Evolutionary conservation across 2,888 invertebrate species (phyloP), one percentile per base, ranked within the genome.

Genomic region (Polydrusus tereticollis): DNA sequence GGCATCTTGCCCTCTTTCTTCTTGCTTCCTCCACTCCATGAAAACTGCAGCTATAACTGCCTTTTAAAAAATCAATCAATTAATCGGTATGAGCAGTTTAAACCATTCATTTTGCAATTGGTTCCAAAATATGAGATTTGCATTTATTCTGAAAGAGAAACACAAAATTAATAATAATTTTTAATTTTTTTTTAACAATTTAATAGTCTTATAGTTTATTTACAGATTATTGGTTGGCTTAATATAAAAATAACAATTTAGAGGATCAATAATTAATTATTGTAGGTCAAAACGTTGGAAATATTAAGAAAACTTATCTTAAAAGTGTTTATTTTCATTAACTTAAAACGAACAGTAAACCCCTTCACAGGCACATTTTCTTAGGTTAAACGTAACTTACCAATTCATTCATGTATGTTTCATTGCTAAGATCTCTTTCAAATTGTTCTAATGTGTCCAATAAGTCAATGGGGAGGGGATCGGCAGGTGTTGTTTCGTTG

Each of bases 51-150:
- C 43, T 59, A 41, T 10, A 66, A 66, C 41, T 66, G 16, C 18
- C 66, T 55, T n/a, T 55, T 66, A 38, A 65, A 65, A 65, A 65
- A 57, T n/a, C 20, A 16, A 33, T 65, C 66, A 47, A 65, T 57
- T 57, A 66, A 43, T 18, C 23, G 20, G 63, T 69, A 69, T 2
- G 45, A 69, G 26, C 62, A 63, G 36, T 69, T 69, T 36, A 69
- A 18, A 18, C 69, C 69, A 50, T 47, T 68, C 29, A 62, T 63
- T 60, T 69, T 63, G 26, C 59, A 64, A 10, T 26, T 43, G 14
- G 60, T 68, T 43, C 68, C 68, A 68, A 64, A 45, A 68, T 43
- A 58, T 43, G 33, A 60, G 68, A 68, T 45, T 68, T 68, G 41
- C 41, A 45, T 26, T 41, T 47, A 60, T 65, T 63, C 68, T 68